Conservation (phyloP, 2,888 invertebrate species). For the Protophormia terraenovae region DNA sequence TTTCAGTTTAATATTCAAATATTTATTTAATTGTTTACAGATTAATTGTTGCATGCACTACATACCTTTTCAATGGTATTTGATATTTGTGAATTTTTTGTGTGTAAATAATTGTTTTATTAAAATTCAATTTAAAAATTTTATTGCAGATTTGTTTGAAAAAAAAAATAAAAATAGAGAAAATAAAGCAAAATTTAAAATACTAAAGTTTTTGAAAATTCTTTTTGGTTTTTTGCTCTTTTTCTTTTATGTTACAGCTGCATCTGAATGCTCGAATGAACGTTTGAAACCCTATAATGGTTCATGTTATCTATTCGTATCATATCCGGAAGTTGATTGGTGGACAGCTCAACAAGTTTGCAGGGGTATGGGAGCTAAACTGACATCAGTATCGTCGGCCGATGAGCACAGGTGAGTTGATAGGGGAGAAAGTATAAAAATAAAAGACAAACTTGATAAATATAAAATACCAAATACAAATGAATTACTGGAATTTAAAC, state of each 20-base stretch:
- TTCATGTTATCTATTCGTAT: constrained; percentile 89
- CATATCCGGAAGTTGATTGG: constrained; percentile 90
- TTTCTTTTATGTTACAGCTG: constrained; percentile 79
- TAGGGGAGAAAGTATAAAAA: neutral
- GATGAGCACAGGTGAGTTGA: constrained; percentile 84
- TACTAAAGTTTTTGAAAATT: constrained; percentile 21
- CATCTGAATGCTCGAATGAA: constrained; percentile 87
- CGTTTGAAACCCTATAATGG: constrained; percentile 87
- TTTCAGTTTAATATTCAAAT: neutral
- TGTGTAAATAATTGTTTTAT: constrained; percentile 27
- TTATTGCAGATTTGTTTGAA: neutral
- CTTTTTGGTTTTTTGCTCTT: constrained; percentile 9
- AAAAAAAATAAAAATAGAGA: neutral
- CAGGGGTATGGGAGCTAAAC: constrained; percentile 86
- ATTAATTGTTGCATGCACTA: constrained; percentile 26
- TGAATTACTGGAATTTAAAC: no score
- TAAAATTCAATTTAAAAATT: constrained; percentile 30
- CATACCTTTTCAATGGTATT: neutral
- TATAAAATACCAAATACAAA: neutral
- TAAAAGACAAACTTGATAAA: neutral
- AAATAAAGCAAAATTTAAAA: neutral
- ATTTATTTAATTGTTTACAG: constrained; percentile 9
- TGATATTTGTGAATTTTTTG: neutral
- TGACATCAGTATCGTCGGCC: constrained; percentile 86
- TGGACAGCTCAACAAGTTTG: constrained; percentile 87